Conservation (phyloP, 1,140 invertebrate genomes). For the Pseudachorutes palmiensis region DNA sequence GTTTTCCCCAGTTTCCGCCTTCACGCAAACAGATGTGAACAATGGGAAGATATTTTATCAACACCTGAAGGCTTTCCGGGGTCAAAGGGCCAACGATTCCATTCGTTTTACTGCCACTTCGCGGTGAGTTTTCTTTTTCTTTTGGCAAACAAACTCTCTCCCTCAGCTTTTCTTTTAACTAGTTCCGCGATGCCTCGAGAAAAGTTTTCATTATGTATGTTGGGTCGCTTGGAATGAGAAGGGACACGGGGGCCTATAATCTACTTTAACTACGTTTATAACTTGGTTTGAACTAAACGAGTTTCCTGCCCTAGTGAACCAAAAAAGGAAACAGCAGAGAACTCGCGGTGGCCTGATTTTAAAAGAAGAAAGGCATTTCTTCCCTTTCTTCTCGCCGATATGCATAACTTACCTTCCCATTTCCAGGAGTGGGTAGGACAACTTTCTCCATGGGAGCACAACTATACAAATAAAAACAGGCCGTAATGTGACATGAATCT, state of each 20-base stretch:
- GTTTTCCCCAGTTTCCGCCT: slow-evolving; percentile 27
- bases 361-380: neutral
- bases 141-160: neutral
- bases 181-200: neutral
- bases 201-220: neutral
- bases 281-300: slow-evolving; percentile 6
- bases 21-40: slow-evolving; percentile 37
- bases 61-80: slow-evolving; percentile 28
- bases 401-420: neutral
- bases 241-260: neutral
- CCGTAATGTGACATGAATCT: neutral
- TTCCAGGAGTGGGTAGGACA: neutral
- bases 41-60: slow-evolving; percentile 38
- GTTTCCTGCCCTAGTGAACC: neutral
- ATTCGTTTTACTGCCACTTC: slow-evolving; percentile 30
- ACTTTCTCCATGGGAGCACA: neutral
- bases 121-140: slow-evolving; percentile 20
- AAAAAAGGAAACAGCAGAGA: neutral
- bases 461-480: neutral
- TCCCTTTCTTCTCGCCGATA: neutral
- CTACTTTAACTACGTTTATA: slow-evolving; percentile 9
- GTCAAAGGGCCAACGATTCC: slow-evolving; percentile 29
- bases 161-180: neutral
- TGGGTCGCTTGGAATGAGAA: neutral
- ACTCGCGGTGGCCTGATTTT: too few relatives aligned